phyloP scores from a whole-genome alignment of 1,140 invertebrate genomes.

The Drosophila ohnishii region DNA sequence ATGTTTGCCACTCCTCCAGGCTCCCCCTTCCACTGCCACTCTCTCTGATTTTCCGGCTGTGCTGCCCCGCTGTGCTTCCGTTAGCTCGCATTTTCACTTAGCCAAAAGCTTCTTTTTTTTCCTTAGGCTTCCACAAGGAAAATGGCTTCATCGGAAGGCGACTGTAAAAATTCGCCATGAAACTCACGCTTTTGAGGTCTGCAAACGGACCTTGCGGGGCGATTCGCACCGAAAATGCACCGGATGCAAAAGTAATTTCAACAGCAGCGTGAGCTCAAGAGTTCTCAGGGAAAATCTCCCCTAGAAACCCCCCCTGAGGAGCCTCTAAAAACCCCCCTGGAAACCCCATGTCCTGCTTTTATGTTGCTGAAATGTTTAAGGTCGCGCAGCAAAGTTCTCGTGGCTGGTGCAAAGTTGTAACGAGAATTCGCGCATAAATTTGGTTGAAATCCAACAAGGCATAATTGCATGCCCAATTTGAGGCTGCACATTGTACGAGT shows the following conservation, averaged over 20 bases:
- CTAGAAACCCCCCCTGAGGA: not conserved
- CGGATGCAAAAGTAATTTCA: constrained; percentile 79
- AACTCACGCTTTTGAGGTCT: constrained; percentile 71
- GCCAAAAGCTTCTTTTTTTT: constrained; percentile 32
- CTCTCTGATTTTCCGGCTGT: constrained; percentile 7
- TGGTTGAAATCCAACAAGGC: constrained; percentile 68
- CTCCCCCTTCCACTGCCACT: not conserved
- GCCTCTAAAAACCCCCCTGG: not conserved
- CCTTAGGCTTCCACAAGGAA: constrained; percentile 12
- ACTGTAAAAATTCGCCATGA: constrained; percentile 74
- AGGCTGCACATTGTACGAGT: constrained; percentile 19
- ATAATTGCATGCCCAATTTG: constrained; percentile 64
- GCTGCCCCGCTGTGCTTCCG: constrained; percentile 57
- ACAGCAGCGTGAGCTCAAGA: constrained; percentile 52
- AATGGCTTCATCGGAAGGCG: constrained; percentile 74
- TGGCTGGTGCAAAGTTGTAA: constrained; percentile 40
- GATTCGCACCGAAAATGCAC: constrained; percentile 66
- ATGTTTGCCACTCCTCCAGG: constrained; percentile 46
- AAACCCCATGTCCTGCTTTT: constrained; percentile 29
- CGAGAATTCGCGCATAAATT: constrained; percentile 59
- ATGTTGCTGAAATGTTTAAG: constrained; percentile 40
- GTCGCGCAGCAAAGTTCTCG: constrained; percentile 37
- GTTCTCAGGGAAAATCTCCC: constrained; percentile 8
- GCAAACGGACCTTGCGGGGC: constrained; percentile 66
- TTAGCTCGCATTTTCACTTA: constrained; percentile 74